Evolutionary conservation across 2,113 vertebrate genomes (phyloP).

Genomic region (Azemiops feae): DNA sequence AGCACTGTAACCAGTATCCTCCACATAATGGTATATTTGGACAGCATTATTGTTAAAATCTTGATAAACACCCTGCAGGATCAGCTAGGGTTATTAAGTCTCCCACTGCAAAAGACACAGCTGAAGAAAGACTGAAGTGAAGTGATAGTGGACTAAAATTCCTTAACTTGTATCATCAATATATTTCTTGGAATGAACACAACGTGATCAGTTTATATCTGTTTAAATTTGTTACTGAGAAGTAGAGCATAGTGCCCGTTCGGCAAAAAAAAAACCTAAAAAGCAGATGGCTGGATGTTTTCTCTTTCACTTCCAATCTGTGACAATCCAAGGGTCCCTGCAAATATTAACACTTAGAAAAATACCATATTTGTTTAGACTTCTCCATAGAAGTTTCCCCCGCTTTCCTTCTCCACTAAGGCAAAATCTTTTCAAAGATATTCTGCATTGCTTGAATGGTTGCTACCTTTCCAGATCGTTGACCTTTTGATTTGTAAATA

Average conservation of each 20-base stretch:
- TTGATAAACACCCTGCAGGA: not conserved
- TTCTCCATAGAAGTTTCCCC: not conserved
- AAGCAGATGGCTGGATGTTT: not conserved
- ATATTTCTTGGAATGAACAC: not conserved
- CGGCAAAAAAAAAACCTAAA: not conserved
- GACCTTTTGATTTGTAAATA: not conserved
- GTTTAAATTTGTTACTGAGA: not conserved
- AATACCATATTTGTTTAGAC: not conserved
- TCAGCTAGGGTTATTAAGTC: not conserved
- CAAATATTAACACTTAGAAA: not conserved
- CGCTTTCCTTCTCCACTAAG: not conserved
- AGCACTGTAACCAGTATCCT: not conserved
- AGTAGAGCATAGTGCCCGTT: not conserved
- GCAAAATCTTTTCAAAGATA: not conserved
- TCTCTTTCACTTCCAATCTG: not conserved
- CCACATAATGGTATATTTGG: not conserved
- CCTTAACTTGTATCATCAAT: not conserved
- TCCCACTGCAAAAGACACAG: not conserved
- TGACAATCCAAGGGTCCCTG: not conserved
- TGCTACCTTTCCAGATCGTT: not conserved
- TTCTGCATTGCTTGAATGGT: not conserved
- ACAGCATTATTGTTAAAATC: not conserved
- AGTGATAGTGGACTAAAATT: not conserved
- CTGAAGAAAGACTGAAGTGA: not conserved
- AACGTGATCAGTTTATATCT: not conserved